Evolutionary conservation across 2,888 invertebrate genomes (phyloP), one percentile per base, ranked within the genome.

Genomic region (Rhopalosiphum nymphaeae): DNA sequence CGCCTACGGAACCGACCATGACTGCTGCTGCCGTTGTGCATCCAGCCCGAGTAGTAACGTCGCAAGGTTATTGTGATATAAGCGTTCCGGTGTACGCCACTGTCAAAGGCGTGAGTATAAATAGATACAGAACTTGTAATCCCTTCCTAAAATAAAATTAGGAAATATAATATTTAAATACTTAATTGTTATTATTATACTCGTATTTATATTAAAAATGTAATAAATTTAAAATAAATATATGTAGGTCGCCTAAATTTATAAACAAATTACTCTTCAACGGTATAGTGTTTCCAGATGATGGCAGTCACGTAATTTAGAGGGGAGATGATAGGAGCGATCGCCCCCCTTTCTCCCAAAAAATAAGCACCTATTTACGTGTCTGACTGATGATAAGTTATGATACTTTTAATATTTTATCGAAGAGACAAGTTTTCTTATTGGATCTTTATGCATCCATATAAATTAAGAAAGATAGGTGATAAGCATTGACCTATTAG

Each of bases 51-150:
- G 89, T 89, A 13, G 92, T 92, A 5, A 94, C 89, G 56, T 94
- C 94, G 94, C 98, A 98, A 95, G 98, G 98, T 95, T 98, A 98
- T 96, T 98, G 98, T 96, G 98, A 98, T 96, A 98, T 98, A 95
- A 98, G 98, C 94, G 98, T 99, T 95, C 99, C 99, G 93, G 99
- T 99, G 53, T 99, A 99, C 96, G 99, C 99, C 92, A 99, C 99
- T 91, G 98, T 99, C 85, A 99, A 99, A 97, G 99, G 98, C 96
- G 98, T 98, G 95, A 96, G 96, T 96, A 95, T 95, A 94, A 89
- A 36, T n/a, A 57, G 53, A 7, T 25, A 36, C 0, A 0, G 53
- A 56, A 25, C 36, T n/a, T 56, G 21, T 49, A 46, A 36, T 7
- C 78, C 7, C 4, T 21, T 5, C 78, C 1, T n/a, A 67, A 67